These are phyloP conservation scores for Oncorhynchus gorbuscha DNA, from an alignment of 2,113 vertebrate species.

Conservation along the genomic window DNA sequence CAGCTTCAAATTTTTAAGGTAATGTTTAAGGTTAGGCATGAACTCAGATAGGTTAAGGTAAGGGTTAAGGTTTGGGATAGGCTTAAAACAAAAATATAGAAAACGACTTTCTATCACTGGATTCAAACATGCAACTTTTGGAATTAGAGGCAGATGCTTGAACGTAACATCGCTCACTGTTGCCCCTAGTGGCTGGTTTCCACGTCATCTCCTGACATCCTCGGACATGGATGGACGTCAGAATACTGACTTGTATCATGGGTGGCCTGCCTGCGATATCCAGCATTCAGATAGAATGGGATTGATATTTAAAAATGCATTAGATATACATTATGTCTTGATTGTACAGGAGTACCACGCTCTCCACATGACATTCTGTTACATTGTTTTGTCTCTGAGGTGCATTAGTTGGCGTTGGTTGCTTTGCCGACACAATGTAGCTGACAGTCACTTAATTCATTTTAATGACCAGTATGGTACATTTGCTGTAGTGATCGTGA, in stretches of 20 bases:
- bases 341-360: not conserved
- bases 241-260: too few species aligned
- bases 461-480: not conserved
- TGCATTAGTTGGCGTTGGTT: not conserved
- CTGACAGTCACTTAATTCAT: not conserved
- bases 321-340: not conserved
- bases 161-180: too few species aligned
- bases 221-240: too few species aligned
- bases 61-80: too few species aligned
- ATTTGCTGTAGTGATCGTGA: not conserved
- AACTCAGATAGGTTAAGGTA: too few species aligned
- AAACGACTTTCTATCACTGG: too few species aligned
- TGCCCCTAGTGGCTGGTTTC: too few species aligned
- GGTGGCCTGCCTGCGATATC: not conserved
- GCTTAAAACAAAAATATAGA: too few species aligned
- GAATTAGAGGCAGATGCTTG: too few species aligned
- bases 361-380: not conserved
- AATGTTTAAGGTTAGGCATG: too few species aligned
- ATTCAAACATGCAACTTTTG: too few species aligned
- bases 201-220: not conserved
- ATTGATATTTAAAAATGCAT: not conserved
- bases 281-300: not conserved
- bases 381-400: not conserved
- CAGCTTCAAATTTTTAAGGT: too few species aligned
- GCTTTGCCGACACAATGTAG: not conserved